These are phyloP conservation scores for Scaptomyza flava DNA, from an alignment of 2,888 invertebrate species.

Conservation along the genomic window DNA sequence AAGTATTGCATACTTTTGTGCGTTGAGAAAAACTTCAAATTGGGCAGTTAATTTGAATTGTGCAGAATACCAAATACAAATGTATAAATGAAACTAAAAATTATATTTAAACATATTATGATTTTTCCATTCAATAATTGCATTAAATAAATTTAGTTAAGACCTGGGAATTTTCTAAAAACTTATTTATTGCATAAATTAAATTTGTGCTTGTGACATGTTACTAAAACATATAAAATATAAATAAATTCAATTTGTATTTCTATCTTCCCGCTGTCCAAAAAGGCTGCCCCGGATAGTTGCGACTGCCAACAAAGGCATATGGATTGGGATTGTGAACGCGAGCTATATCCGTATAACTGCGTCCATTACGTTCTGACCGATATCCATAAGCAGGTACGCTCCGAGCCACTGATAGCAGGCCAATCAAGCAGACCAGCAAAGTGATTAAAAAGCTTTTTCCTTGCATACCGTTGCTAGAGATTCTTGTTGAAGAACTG, in stretches of 20 bases:
- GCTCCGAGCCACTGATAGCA: conserved; percentile 22
- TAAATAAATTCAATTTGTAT: neutral
- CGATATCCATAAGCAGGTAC: conserved; percentile 36
- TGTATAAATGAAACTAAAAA: no score
- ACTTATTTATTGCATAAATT: no score
- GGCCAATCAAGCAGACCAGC: conserved; percentile 26
- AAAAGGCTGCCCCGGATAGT: conserved; percentile 86
- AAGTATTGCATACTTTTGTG: no score
- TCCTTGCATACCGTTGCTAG: conserved; percentile 47
- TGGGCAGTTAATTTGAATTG: no score
- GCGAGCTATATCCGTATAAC: conserved; percentile 89
- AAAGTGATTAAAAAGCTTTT: conserved; percentile 27
- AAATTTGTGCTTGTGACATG: neutral
- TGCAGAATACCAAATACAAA: no score
- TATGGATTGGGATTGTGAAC: conserved; percentile 87
- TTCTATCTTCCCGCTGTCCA: conserved; percentile 83
- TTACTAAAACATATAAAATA: neutral
- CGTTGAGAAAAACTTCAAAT: no score
- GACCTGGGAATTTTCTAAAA: no score
- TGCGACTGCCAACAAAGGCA: conserved; percentile 84
- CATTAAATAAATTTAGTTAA: no score
- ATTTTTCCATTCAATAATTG: no score
- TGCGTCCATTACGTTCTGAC: conserved; percentile 82
- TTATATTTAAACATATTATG: no score
- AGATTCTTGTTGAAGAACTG: conserved; percentile 50